These are phyloP conservation scores for Ostrea denselamellosa DNA, from an alignment of 1,140 invertebrate genomes.

Conservation along the genomic window DNA sequence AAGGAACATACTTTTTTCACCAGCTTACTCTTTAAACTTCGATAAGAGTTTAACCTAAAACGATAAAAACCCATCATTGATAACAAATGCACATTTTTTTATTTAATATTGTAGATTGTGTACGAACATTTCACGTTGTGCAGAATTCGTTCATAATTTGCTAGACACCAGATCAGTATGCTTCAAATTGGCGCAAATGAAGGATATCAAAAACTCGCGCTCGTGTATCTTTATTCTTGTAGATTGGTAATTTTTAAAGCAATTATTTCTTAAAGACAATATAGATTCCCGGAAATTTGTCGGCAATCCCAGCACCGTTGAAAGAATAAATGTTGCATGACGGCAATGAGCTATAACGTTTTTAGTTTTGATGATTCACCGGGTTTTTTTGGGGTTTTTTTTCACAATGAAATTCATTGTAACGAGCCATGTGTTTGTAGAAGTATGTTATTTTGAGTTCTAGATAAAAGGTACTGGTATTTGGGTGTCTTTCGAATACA, in stretches of 20 bases:
- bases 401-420: slow-evolving; percentile 23
- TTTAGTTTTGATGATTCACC: slow-evolving; percentile 18
- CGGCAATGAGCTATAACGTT: not conserved
- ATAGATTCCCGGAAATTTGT: slow-evolving; percentile 37
- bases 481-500: too few species aligned
- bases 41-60: slow-evolving; percentile 23
- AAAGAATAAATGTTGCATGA: slow-evolving; percentile 36
- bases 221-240: slow-evolving; percentile 10
- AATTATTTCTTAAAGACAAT: slow-evolving; percentile 32
- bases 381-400: too few species aligned
- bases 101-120: slow-evolving; percentile 4
- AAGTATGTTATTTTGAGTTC: too few species aligned
- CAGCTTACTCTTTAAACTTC: not conserved
- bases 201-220: slow-evolving; percentile 14
- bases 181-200: slow-evolving; percentile 35
- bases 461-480: too few species aligned
- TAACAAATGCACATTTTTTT: not conserved
- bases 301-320: slow-evolving; percentile 19
- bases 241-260: slow-evolving; percentile 29
- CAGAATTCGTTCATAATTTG: slow-evolving; percentile 29
- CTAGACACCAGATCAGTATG: slow-evolving; percentile 28
- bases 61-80: not conserved
- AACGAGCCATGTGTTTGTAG: slow-evolving; percentile 15
- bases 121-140: not conserved
- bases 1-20: not conserved